These are phyloP conservation scores for Notolepis coatsorum DNA, from an alignment of 2,797 vertebrate genomes.

Conservation along the genomic window DNA sequence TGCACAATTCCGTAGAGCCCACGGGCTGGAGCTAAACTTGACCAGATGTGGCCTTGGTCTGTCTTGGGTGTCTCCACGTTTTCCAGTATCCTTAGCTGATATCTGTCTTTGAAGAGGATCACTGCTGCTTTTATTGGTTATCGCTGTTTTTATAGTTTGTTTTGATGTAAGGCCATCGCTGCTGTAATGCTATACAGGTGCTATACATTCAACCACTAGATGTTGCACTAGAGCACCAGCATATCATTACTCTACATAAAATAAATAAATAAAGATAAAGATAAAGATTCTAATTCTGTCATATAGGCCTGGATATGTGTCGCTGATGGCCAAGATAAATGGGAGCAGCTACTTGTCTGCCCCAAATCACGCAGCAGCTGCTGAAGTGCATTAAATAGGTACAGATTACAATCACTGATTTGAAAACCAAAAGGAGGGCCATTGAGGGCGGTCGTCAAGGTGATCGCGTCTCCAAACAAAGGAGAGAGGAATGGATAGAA, in stretches of 20 bases:
- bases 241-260: too few relatives aligned
- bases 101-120: not conserved
- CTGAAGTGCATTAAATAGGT: slow-evolving; percentile 1
- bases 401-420: slow-evolving; percentile 22
- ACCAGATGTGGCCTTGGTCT: not conserved
- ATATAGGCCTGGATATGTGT: too few relatives aligned
- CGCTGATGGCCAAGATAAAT: slow-evolving; percentile 13
- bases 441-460: slow-evolving; percentile 7
- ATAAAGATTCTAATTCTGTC: too few relatives aligned
- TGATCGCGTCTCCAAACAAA: not conserved
- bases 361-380: slow-evolving; percentile 15
- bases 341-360: not conserved
- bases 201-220: too few relatives aligned
- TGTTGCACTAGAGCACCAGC: too few relatives aligned
- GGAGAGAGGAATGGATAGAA: not conserved
- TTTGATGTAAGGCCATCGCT: too few relatives aligned
- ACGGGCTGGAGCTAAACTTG: not conserved
- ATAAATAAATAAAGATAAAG: too few relatives aligned
- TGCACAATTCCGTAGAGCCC: not conserved
- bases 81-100: not conserved
- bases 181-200: too few relatives aligned
- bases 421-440: slow-evolving; percentile 16
- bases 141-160: too few relatives aligned
- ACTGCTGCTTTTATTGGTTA: not conserved
- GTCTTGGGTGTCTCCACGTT: not conserved